A percentile compares a stretch with the other conserved stretches of the same genome.
These are phyloP conservation scores for Perca schrenkii DNA, from an alignment of 2,113 vertebrate genomes.

Conservation along the genomic window DNA sequence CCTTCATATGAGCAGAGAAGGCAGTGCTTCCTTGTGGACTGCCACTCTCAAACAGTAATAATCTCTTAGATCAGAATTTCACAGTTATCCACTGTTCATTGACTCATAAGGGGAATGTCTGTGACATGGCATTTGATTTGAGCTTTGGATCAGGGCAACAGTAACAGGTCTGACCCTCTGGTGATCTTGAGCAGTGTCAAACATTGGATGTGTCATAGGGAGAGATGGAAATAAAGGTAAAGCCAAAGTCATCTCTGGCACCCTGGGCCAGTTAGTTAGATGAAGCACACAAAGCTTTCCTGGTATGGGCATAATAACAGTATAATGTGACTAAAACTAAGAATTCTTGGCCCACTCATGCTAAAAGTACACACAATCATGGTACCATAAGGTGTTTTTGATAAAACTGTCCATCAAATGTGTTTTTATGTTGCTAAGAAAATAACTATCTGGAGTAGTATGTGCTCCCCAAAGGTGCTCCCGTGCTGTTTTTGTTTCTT, in stretches of 20 bases:
- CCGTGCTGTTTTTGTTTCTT: conserved; percentile 8
- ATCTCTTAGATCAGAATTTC: conserved; percentile 1
- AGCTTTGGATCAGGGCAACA: neutral
- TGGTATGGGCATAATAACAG: neutral
- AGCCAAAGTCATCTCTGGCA: neutral
- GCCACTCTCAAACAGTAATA: conserved; percentile 13
- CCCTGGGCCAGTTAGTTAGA: neutral
- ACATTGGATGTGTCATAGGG: neutral
- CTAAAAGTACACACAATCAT: neutral
- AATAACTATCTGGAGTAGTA: neutral
- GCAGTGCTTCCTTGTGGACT: conserved; percentile 1
- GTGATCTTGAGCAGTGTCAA: conserved; percentile 63
- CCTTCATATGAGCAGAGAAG: conserved; percentile 28
- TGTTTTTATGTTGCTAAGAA: conserved; percentile 10
- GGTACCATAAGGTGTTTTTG: neutral
- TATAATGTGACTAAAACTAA: neutral
- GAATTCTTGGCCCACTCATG: neutral
- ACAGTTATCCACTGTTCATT: neutral
- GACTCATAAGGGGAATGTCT: neutral
- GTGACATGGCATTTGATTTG: neutral
- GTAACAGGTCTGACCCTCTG: conserved; percentile 26
- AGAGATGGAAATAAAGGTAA: neutral
- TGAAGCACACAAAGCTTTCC: neutral
- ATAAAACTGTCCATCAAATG: neutral
- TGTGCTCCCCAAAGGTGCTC: neutral